A percentile compares a stretch with the other conserved stretches of the same genome.
phyloP scores from a whole-genome alignment of 2,888 invertebrate genomes.

The Atethmia centrago region DNA sequence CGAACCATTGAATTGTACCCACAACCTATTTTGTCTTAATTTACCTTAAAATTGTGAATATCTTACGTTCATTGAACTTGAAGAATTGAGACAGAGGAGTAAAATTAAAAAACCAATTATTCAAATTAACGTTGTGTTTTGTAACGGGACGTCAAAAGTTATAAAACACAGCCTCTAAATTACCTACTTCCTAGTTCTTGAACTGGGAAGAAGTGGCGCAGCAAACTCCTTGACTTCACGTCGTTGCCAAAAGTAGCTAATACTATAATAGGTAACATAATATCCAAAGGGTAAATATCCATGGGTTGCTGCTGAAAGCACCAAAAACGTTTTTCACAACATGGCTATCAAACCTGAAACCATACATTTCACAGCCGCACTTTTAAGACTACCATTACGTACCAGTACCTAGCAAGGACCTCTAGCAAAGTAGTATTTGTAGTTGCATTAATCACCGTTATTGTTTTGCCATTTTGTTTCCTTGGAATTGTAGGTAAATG shows the following conservation, averaged over 20 bases:
- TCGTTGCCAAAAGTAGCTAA: background rate
- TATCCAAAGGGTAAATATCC: background rate
- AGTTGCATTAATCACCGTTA: conserved; percentile 21
- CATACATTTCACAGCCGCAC: background rate
- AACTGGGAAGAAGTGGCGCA: background rate
- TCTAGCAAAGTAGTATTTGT: background rate
- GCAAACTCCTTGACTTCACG: background rate
- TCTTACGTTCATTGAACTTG: conserved; percentile 13
- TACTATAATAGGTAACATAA: background rate
- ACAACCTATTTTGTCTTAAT: conserved; percentile 14
- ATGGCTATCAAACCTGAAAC: background rate
- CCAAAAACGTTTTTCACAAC: background rate
- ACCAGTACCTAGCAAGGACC: background rate
- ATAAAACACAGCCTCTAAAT: background rate
- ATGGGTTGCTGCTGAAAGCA: background rate
- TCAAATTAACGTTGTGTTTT: conserved; percentile 24
- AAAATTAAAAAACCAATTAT: conserved; percentile 24
- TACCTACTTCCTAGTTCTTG: background rate
- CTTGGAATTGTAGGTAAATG: conserved; percentile 9
- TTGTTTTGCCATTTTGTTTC: conserved; percentile 32
- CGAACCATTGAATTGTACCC: conserved; percentile 25
- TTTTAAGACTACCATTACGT: background rate
- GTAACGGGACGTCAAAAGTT: conserved; percentile 16
- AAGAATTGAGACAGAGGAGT: conserved; percentile 8
- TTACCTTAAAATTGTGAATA: conserved; percentile 5